These are phyloP conservation scores for Syngnathus acus DNA, from an alignment of 2,797 vertebrate species.

Conservation along the genomic window DNA sequence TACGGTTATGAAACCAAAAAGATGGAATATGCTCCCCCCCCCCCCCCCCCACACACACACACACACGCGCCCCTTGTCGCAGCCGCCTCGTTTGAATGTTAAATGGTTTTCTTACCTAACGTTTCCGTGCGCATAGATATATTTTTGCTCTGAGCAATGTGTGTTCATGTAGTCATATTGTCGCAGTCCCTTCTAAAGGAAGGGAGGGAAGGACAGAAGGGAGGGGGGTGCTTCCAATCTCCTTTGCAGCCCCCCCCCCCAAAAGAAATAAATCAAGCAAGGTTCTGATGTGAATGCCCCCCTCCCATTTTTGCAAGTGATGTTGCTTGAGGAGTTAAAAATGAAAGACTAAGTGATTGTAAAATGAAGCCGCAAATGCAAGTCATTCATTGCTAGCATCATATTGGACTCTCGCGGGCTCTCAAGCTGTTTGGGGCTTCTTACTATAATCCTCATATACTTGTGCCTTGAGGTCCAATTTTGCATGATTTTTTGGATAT, in stretches of 20 bases:
- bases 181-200: not conserved
- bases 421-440: not conserved
- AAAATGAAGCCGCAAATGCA: not conserved
- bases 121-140: slow-evolving; percentile 24
- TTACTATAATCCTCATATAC: not conserved
- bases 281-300: not conserved
- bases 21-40: not conserved
- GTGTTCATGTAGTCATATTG: not conserved
- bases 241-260: not conserved
- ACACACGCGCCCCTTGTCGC: not conserved
- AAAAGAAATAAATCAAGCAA: not conserved
- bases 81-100: slow-evolving; percentile 25
- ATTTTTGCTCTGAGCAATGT: not conserved
- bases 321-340: not conserved
- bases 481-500: not conserved
- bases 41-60: no score
- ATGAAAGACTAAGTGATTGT: not conserved
- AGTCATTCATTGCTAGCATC: not conserved
- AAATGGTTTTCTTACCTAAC: slow-evolving; percentile 49
- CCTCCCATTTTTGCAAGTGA: not conserved
- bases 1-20: not conserved
- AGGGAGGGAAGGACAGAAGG: not conserved
- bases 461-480: not conserved
- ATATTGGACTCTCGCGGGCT: not conserved
- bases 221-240: not conserved